phyloP scores from a whole-genome alignment of 2,888 invertebrate species.

The Unio pictorum region DNA sequence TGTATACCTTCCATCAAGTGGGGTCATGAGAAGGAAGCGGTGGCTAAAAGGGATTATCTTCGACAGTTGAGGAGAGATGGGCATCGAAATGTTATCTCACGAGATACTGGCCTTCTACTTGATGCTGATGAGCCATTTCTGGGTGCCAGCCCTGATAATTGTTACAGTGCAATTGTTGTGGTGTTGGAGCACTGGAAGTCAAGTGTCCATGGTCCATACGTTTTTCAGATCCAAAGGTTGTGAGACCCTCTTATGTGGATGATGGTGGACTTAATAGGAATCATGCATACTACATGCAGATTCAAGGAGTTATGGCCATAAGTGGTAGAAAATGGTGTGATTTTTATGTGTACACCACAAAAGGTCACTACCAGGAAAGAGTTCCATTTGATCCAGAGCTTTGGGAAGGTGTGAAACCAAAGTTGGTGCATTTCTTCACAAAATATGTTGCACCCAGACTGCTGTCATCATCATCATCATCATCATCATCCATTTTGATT shows the following conservation, averaged over 20 bases:
- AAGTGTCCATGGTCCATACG: constrained; percentile 3
- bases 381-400: constrained; percentile 6
- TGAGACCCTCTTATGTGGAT: too few species aligned
- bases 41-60: too few species aligned
- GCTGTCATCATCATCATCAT: background rate
- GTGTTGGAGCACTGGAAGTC: constrained; percentile 7
- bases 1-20: too few species aligned
- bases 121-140: constrained; percentile 1
- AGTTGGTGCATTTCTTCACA: constrained; percentile 3
- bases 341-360: constrained; percentile 6
- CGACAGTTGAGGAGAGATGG: too few species aligned
- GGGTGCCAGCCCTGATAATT: constrained; percentile 6
- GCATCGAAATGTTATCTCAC: too few species aligned
- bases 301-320: constrained; percentile 20
- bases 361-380: constrained; percentile 3
- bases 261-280: too few species aligned
- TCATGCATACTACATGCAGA: constrained; percentile 1
- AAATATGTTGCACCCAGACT: background rate
- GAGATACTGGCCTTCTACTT: constrained; percentile 1
- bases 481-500: too few species aligned
- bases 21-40: too few species aligned
- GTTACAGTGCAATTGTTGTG: constrained; percentile 8
- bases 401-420: background rate
- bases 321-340: constrained; percentile 14
- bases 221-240: too few species aligned